A percentile compares a stretch with the other conserved stretches of the same genome.
Evolutionary conservation across 2,113 vertebrate species (phyloP).

Genomic region (Stictonetta naevosa): DNA sequence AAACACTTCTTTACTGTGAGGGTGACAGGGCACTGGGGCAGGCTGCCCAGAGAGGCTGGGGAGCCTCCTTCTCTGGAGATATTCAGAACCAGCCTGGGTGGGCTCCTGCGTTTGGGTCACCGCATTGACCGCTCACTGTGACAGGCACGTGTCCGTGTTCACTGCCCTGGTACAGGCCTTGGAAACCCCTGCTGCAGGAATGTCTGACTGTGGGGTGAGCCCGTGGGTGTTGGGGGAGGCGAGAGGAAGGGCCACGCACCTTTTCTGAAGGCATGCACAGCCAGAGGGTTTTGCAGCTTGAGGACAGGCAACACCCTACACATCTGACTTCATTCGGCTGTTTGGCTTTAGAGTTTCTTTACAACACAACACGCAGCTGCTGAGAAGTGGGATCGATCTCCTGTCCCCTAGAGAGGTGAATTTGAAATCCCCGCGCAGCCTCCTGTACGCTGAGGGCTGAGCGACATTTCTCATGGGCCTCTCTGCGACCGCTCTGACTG

Average conservation of each 20-base stretch:
- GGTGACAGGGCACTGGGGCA: no score
- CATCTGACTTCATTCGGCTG: not conserved
- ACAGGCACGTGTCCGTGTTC: not conserved
- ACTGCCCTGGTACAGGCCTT: not conserved
- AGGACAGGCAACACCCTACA: no score
- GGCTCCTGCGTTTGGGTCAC: not conserved
- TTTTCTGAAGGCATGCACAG: accelerated
- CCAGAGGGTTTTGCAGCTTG: not conserved
- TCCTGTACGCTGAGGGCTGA: not conserved
- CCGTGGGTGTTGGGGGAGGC: not conserved
- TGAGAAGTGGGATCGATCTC: not conserved
- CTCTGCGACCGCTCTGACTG: not conserved
- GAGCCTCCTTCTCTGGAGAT: no score
- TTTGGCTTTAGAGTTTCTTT: not conserved
- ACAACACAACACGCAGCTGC: not conserved
- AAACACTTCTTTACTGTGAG: no score
- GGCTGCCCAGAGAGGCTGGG: no score
- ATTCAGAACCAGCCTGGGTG: no score
- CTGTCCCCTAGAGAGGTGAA: not conserved
- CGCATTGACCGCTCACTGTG: accelerated
- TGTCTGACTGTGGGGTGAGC: not conserved
- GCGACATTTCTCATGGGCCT: not conserved
- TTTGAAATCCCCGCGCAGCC: not conserved
- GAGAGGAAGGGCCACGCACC: not conserved
- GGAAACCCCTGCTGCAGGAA: not conserved